Evolutionary conservation across 2,888 invertebrate species (phyloP), one percentile per base, ranked within the genome.

Genomic region (Drosophila rellima): DNA sequence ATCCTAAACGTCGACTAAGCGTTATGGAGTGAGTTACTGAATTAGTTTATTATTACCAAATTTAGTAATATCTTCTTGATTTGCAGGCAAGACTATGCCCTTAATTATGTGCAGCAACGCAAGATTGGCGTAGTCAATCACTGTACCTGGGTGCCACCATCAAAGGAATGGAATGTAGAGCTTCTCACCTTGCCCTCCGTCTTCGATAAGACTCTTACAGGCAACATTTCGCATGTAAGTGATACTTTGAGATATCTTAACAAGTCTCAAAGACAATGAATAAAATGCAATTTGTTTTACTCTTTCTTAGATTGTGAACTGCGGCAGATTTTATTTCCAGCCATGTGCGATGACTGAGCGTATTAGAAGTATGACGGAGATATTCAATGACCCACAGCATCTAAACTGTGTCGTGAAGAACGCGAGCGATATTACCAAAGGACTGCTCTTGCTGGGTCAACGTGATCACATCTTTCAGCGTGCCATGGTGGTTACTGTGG

Each of bases 181-280:
- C 89, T 96, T 13, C 95, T 95, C 0, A 93, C 94, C 3, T 90
- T 96, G 8, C 94, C 95, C 8, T 94, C 94, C 5, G 93, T 94
- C 0, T 93, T 93, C 70, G 93, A 95, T 55, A 94, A 94, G 15
- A 89, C 94, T 6, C 67, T 91, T 7, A 71, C 74, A 2, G 93
- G 93, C 7, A 90, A 88, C 44, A 93, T 96, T 51, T 93, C 94
- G 3, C 93, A 95, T 83, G 95, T 95, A 92, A 92, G 92, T 91
- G 8, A 15, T 3, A 18, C 3, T 17, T 26, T 26, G 26, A 26
- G 26, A 26, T 26, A 26, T 26, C 26, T n/a, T n/a, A n/a, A n/a
- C n/a, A n/a, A n/a, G n/a, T n/a, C n/a, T n/a, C n/a, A n/a, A n/a
- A n/a, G n/a, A n/a, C n/a, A n/a, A n/a, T n/a, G n/a, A n/a, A 47